Evolutionary conservation across 1,140 invertebrate species (phyloP).

Genomic region (Zaprionus africanus): DNA sequence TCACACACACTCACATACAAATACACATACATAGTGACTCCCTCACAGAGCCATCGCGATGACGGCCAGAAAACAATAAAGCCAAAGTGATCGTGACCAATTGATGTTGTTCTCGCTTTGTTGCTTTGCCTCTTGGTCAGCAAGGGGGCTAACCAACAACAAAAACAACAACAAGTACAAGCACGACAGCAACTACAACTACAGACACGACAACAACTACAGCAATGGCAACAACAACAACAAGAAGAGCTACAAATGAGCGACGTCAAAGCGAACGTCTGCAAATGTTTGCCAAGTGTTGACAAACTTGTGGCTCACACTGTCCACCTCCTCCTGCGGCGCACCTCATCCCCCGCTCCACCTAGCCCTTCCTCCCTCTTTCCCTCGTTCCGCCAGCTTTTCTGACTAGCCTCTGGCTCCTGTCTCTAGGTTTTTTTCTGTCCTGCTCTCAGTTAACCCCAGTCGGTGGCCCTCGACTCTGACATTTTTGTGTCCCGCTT

Average conservation of each 20-base stretch:
- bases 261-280: slow-evolving; percentile 52
- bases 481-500: slow-evolving; percentile 1
- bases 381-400: not conserved
- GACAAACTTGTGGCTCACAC: slow-evolving; percentile 63
- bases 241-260: slow-evolving; percentile 11
- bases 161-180: slow-evolving; percentile 41
- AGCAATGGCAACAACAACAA: slow-evolving; percentile 36
- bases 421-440: not conserved
- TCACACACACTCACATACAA: not conserved
- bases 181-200: slow-evolving; percentile 43
- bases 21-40: slow-evolving; percentile 13
- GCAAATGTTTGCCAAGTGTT: slow-evolving; percentile 69
- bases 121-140: slow-evolving; percentile 46
- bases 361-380: not conserved
- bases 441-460: slow-evolving; percentile 14
- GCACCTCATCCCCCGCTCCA: not conserved
- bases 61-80: slow-evolving; percentile 63
- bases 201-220: slow-evolving; percentile 1
- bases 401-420: not conserved
- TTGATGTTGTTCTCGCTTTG: slow-evolving; percentile 39
- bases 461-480: slow-evolving; percentile 13
- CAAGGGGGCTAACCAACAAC: slow-evolving; percentile 48
- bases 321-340: not conserved
- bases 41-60: slow-evolving; percentile 39
- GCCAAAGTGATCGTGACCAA: slow-evolving; percentile 78